Evolutionary conservation across 2,797 vertebrate species (phyloP), one percentile per base, ranked within the genome.

Genomic region (Phrynocephalus forsythii): DNA sequence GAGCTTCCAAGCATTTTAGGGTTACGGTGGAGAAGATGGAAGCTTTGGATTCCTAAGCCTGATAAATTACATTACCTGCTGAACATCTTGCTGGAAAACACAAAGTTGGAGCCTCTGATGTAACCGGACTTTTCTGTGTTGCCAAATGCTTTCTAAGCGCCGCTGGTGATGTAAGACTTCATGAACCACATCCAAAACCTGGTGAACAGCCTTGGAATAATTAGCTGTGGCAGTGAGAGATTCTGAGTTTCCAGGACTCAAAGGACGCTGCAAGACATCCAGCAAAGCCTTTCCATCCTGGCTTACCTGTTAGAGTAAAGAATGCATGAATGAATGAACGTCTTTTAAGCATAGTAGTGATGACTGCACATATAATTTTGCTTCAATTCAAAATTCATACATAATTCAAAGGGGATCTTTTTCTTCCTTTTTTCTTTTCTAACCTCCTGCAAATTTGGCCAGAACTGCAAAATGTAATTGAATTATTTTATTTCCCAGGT

Each of bases 31-130:
- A 3, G 16, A 38, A 69, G 3, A 50, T 38, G 13, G 68, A 44
- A 8, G 38, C 16, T 30, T 75, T 28, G 1, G 10, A 77, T 88
- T 52, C 84, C 85, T 7, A 50, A n/a, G 78, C 87, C 44, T 86
- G 10, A 87, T 2, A 18, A 73, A 66, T 1, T 8, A 0, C 1
- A 44, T 95, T 97, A 99, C 99, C 99, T 99, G 99, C 89, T 99
- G 98, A 68, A 99, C 99, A 1, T 99, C 99, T 92, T 99, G 99
- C 95, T 99, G 99, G 95, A 99, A 99, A 91, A 99, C 99, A 20
- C 98, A 99, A 92, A 99, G 98, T 96, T 99, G 99, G 87, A 99
- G 97, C 85, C 99, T 96, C 96, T 99, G 99, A 93, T 99, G 99
- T 73, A 99, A 97, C 84, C 99, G 98, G 87, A 99, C 98, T 84